Percentiles rank a stretch among this genome's conserved stretches.
Conservation (phyloP, 2,888 invertebrate species). For the Mythimna ferrago region DNA sequence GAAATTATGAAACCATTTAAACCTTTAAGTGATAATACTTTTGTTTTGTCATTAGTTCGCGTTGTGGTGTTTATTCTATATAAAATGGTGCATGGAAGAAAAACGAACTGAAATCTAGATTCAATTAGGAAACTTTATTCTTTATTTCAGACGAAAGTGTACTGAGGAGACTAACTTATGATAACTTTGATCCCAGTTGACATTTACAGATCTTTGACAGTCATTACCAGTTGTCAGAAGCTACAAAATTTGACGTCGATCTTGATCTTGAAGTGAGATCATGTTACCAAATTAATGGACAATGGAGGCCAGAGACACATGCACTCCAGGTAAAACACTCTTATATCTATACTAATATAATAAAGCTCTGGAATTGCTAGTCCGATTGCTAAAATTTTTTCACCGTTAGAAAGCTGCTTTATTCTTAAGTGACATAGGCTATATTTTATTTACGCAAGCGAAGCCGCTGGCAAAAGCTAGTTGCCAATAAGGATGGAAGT, state of each 20-base stretch:
- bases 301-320: background rate
- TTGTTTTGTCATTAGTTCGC: conserved; percentile 2
- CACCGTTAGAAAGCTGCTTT: too few species aligned
- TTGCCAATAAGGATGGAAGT: too few species aligned
- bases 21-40: conserved; percentile 6
- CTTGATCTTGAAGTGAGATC: background rate
- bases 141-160: background rate
- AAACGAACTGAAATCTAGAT: background rate
- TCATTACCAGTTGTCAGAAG: background rate
- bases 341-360: too few species aligned
- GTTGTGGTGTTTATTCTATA: background rate
- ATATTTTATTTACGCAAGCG: too few species aligned
- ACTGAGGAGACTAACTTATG: background rate
- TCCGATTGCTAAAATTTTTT: too few species aligned
- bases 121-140: background rate
- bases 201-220: background rate
- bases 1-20: conserved; percentile 30
- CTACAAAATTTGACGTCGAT: background rate
- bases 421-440: too few species aligned
- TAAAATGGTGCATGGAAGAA: background rate
- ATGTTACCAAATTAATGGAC: background rate
- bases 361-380: too few species aligned
- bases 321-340: too few species aligned
- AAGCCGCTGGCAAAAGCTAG: too few species aligned
- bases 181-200: background rate